These are phyloP conservation scores for Acipenser oxyrinchus DNA, from an alignment of 2,797 vertebrate species.

Conservation along the genomic window DNA sequence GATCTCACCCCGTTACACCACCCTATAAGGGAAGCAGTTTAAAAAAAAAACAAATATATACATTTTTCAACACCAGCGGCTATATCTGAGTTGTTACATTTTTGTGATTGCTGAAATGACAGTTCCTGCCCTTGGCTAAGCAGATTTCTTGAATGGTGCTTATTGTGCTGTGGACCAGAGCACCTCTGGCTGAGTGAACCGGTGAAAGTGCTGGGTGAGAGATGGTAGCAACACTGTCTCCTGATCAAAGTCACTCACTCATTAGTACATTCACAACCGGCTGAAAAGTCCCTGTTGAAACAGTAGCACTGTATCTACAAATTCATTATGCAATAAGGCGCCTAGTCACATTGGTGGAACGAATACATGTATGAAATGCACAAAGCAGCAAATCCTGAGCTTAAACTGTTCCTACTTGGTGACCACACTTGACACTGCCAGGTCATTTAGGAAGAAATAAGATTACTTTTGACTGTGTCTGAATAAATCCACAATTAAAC, in stretches of 20 bases:
- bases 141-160: slow-evolving; percentile 42
- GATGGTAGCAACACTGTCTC: slow-evolving; percentile 28
- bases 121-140: slow-evolving; percentile 40
- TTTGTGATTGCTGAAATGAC: slow-evolving; percentile 41
- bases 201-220: slow-evolving; percentile 31
- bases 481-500: no score
- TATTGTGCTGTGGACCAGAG: slow-evolving; percentile 45
- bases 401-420: no score
- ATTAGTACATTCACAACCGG: slow-evolving; percentile 28
- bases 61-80: background rate
- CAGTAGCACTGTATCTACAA: slow-evolving; percentile 27
- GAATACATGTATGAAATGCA: no score
- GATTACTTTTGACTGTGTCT: no score
- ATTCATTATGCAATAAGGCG: background rate
- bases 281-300: slow-evolving; percentile 26
- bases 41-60: no score
- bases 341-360: no score
- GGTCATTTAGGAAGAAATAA: no score
- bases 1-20: no score
- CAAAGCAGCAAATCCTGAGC: no score
- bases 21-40: no score
- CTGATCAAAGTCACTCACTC: slow-evolving; percentile 30
- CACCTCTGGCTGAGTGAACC: slow-evolving; percentile 38
- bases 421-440: no score
- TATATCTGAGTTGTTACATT: slow-evolving; percentile 17